phyloP scores from a whole-genome alignment of 2,113 vertebrate genomes.

The Rhinogobius similis region DNA sequence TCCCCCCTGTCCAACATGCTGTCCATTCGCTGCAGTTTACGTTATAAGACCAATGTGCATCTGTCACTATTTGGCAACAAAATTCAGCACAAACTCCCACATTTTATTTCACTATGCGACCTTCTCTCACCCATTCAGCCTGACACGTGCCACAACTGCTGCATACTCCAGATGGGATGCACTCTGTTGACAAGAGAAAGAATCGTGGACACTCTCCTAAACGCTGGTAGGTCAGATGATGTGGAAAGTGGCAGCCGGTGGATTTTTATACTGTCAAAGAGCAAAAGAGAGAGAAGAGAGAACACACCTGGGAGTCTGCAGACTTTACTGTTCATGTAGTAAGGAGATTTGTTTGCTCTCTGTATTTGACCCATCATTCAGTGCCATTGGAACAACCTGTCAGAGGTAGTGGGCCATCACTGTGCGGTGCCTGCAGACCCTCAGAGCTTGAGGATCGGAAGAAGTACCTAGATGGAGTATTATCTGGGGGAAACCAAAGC shows the following conservation, averaged over 20 bases:
- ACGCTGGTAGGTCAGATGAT: not conserved
- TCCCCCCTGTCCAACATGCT: conserved; percentile 71
- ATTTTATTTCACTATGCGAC: not conserved
- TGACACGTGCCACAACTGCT: conserved; percentile 19
- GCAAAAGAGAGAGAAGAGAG: not conserved
- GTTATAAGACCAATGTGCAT: conserved; percentile 79
- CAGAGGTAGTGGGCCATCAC: too few species aligned
- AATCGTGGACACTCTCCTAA: not conserved
- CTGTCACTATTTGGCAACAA: conserved; percentile 78
- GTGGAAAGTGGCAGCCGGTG: not conserved
- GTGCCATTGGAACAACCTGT: too few species aligned
- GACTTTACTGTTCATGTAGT: not conserved
- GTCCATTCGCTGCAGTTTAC: conserved; percentile 72
- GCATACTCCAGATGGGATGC: conserved; percentile 34
- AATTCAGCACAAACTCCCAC: not conserved
- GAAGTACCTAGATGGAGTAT: too few species aligned
- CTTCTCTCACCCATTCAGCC: too few species aligned
- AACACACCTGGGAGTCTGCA: too few species aligned
- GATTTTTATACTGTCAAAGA: not conserved
- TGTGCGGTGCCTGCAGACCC: too few species aligned
- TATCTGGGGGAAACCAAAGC: too few species aligned
- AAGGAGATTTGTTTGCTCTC: not conserved
- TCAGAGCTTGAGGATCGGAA: too few species aligned
- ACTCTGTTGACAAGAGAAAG: conserved; percentile 34
- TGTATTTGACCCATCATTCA: not conserved